phyloP scores from a whole-genome alignment of 2,797 vertebrate species.

The Parauchenoglanis ngamensis region DNA sequence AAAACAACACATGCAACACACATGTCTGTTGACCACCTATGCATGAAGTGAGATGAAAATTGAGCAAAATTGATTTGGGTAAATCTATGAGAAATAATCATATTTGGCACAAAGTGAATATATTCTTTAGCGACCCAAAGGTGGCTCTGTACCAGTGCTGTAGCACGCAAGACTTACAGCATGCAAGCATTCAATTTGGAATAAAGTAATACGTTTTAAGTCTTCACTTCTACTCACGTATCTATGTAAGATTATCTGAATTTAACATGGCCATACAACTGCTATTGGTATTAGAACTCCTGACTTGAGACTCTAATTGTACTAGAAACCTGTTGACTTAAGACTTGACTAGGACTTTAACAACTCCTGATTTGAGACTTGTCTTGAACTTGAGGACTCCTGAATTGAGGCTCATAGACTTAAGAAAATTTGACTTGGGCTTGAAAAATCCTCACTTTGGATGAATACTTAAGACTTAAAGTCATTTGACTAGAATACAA shows the following conservation, averaged over 20 bases:
- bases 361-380: background rate
- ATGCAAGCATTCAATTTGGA: background rate
- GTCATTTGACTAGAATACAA: background rate
- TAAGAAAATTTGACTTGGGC: background rate
- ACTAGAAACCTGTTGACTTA: background rate
- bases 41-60: slow-evolving; percentile 31
- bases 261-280: background rate
- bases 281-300: background rate
- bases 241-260: background rate
- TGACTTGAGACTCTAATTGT: background rate
- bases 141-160: background rate
- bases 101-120: background rate
- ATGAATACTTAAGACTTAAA: background rate
- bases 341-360: background rate
- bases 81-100: slow-evolving; percentile 9
- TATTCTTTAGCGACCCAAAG: background rate
- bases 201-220: background rate
- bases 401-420: background rate
- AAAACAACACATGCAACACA: slow-evolving; percentile 53
- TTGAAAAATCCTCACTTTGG: background rate
- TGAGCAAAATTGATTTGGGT: slow-evolving; percentile 8
- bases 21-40: slow-evolving; percentile 34
- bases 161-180: background rate
- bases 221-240: background rate
- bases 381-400: background rate